Evolutionary conservation across 2,113 vertebrate genomes (phyloP).

Genomic region (Silurus asotus): DNA sequence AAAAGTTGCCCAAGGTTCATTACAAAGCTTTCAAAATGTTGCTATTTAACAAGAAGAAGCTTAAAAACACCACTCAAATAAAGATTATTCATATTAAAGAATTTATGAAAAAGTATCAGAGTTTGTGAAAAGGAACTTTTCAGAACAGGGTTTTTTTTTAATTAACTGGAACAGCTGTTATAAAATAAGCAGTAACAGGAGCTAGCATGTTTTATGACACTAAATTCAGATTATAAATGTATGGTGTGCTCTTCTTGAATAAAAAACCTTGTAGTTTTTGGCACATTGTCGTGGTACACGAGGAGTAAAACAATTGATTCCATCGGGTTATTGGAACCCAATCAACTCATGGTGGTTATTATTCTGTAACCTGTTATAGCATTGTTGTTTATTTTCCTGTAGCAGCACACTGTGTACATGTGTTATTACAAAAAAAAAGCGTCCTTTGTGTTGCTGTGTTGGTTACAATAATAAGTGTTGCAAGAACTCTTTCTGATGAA

Average conservation of each 20-base stretch:
- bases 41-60: background rate
- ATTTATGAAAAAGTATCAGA: background rate
- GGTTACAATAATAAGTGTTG: background rate
- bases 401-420: background rate
- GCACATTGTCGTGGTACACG: background rate
- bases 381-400: background rate
- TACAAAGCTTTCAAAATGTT: background rate
- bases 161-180: background rate
- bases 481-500: background rate
- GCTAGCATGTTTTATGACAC: background rate
- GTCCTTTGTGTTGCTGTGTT: background rate
- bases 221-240: background rate
- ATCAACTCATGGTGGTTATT: background rate
- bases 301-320: background rate
- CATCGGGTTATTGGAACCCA: background rate
- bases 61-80: background rate
- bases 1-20: too few relatives aligned
- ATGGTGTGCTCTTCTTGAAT: background rate
- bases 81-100: background rate
- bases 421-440: background rate
- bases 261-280: background rate
- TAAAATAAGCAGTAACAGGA: background rate
- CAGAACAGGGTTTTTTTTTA: too few relatives aligned
- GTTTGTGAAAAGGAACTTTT: background rate
- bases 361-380: too few relatives aligned